phyloP scores from a whole-genome alignment of 2,797 vertebrate genomes.

The Dromococcyx pavoninus region DNA sequence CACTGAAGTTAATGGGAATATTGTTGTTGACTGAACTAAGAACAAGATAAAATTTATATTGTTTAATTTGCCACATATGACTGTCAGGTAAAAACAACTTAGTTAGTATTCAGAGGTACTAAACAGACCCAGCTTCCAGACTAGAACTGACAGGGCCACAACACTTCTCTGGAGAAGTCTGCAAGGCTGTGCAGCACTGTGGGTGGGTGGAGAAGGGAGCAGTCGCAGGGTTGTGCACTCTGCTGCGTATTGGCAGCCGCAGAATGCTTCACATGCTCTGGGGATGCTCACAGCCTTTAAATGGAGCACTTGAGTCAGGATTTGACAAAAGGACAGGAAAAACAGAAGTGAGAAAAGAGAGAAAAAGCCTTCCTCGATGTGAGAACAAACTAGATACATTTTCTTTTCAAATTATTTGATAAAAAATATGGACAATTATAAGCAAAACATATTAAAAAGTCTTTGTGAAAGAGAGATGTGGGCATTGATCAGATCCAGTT shows the following conservation, averaged over 20 bases:
- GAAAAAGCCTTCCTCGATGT: neutral
- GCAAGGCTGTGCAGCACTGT: neutral
- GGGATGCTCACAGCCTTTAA: slow-evolving; percentile 39
- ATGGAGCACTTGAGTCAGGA: neutral
- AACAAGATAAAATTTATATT: slow-evolving; percentile 63
- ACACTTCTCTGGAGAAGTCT: slow-evolving; percentile 45
- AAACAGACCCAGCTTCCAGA: slow-evolving; percentile 42
- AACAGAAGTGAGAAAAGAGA: slow-evolving; percentile 39
- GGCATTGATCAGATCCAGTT: neutral
- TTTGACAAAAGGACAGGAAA: neutral
- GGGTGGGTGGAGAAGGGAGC: slow-evolving; percentile 41
- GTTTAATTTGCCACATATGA: slow-evolving; percentile 68
- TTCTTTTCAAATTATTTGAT: slow-evolving; percentile 30
- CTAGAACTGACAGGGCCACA: slow-evolving; percentile 64
- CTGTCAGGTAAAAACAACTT: slow-evolving; percentile 59
- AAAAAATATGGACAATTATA: slow-evolving; percentile 39
- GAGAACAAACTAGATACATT: slow-evolving; percentile 24
- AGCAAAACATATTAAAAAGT: neutral
- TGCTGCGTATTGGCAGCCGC: neutral
- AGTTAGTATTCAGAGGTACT: slow-evolving; percentile 65
- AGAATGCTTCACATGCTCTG: neutral
- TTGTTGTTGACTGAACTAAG: slow-evolving; percentile 63
- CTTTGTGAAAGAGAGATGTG: neutral
- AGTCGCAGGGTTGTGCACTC: neutral
- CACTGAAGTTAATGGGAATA: slow-evolving; percentile 60